These are phyloP conservation scores for Heteronetta atricapilla DNA, from an alignment of 2,113 vertebrate species.

Conservation along the genomic window DNA sequence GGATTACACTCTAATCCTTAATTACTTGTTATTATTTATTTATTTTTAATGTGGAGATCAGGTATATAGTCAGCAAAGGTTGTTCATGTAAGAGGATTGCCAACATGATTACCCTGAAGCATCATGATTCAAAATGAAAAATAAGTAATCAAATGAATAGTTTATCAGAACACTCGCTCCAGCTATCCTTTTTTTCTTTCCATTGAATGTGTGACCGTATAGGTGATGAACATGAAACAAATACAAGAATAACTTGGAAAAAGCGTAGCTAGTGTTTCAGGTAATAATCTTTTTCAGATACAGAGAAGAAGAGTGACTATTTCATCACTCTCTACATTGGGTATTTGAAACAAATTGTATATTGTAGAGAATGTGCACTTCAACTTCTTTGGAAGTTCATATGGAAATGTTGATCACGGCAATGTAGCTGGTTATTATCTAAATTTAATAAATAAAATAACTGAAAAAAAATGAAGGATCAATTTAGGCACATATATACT, in stretches of 20 bases:
- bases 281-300: background rate
- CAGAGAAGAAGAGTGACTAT: background rate
- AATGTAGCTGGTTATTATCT: no score
- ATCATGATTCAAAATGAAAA: background rate
- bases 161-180: background rate
- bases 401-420: no score
- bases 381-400: no score
- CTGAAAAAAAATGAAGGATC: no score
- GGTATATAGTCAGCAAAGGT: background rate
- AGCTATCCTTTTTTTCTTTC: background rate
- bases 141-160: background rate
- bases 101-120: background rate
- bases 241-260: background rate
- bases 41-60: no score
- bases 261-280: background rate
- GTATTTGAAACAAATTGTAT: background rate
- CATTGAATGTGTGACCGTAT: background rate
- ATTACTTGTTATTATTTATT: background rate
- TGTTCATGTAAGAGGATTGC: background rate
- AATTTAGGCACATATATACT: no score
- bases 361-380: background rate
- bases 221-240: background rate
- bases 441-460: no score
- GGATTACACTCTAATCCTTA: background rate
- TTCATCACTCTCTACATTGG: background rate